Conservation (phyloP, 2,797 vertebrate species). For the Gambusia yucatana region DNA sequence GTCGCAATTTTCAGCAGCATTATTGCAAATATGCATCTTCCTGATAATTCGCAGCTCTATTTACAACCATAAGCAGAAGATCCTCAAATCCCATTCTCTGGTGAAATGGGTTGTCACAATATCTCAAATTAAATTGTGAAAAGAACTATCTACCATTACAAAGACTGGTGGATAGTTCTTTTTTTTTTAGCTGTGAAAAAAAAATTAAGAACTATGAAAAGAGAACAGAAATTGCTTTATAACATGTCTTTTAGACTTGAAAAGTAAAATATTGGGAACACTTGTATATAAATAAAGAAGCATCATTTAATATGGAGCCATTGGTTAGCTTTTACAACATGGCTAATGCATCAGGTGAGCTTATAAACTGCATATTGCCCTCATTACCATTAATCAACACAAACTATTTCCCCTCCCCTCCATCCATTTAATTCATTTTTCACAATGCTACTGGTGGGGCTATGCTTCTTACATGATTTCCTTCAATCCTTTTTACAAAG, state of each 20-base stretch:
- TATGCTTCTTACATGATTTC: not conserved
- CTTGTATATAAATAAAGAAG: not conserved
- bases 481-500: not conserved
- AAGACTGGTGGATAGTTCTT: no score
- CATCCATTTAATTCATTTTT: not conserved
- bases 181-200: not conserved
- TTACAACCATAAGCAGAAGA: not conserved
- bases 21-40: not conserved
- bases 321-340: not conserved
- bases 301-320: not conserved
- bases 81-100: not conserved
- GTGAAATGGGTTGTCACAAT: not conserved
- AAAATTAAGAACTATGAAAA: not conserved
- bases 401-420: no score
- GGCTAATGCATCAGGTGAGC: not conserved
- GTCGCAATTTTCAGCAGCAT: not conserved
- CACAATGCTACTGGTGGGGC: not conserved
- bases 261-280: not conserved
- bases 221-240: not conserved
- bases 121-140: not conserved
- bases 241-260: not conserved
- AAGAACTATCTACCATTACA: not conserved
- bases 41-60: not conserved
- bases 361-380: not conserved
- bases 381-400: not conserved